Conservation (phyloP, 2,797 vertebrate species). For the Sebastolobus altivelis region DNA sequence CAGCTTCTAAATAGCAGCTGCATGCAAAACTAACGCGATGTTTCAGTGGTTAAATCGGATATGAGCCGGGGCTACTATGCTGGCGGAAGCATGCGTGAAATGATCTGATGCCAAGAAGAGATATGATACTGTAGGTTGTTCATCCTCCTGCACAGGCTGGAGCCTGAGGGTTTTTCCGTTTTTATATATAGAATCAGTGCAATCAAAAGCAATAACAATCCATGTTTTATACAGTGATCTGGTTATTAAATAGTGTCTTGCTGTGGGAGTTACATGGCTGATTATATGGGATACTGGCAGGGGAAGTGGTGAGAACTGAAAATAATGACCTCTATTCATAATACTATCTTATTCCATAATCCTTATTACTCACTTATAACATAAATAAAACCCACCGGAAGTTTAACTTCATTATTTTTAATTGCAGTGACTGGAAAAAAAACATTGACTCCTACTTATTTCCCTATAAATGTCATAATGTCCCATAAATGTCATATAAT, state of each 20-base stretch:
- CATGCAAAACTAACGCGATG: neutral
- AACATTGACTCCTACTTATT: neutral
- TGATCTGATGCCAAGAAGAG: neutral
- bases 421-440: neutral
- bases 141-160: neutral
- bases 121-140: neutral
- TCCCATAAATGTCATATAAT: too few relatives aligned
- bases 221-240: neutral
- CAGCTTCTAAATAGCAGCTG: neutral
- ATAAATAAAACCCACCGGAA: neutral
- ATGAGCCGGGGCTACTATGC: neutral
- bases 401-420: neutral
- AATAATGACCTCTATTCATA: neutral
- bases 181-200: neutral
- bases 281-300: neutral
- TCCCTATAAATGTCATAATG: too few relatives aligned
- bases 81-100: neutral
- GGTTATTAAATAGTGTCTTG: neutral
- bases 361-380: too few relatives aligned
- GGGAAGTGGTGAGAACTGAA: neutral
- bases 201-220: neutral
- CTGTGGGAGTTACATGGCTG: neutral
- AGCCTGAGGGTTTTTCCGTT: neutral
- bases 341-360: too few relatives aligned
- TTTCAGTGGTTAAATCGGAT: neutral